Conservation (phyloP, 2,888 invertebrate genomes). For the Crioceris asparagi region DNA sequence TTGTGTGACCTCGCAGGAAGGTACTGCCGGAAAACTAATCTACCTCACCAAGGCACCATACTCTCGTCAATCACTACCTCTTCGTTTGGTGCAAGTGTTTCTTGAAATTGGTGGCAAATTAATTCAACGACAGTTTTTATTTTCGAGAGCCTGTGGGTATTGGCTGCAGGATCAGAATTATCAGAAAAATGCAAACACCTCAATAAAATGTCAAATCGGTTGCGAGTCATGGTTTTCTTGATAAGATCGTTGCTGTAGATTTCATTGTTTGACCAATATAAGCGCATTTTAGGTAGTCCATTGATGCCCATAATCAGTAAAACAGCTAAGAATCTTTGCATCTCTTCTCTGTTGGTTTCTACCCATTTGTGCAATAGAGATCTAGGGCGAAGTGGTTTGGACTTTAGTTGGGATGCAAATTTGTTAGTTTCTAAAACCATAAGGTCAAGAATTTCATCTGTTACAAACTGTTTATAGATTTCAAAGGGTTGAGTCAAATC, state of each 20-base stretch:
- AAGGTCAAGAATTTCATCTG: constrained; percentile 6
- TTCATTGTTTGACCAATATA: constrained; percentile 7
- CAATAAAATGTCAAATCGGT: constrained; percentile 7
- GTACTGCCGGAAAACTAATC: constrained; percentile 6
- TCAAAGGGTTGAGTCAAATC: constrained; percentile 2
- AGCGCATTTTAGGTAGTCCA: constrained; percentile 7
- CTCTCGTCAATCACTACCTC: constrained; percentile 8
- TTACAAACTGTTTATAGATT: constrained; percentile 3
- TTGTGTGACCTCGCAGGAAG: constrained; percentile 8
- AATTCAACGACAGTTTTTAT: constrained; percentile 6
- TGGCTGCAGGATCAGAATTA: constrained; percentile 5
- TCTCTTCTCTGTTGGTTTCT: constrained; percentile 6
- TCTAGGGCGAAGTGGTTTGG: constrained; percentile 5
- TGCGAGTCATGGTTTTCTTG: constrained; percentile 7
- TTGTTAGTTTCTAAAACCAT: constrained; percentile 5
- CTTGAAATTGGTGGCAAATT: constrained; percentile 6
- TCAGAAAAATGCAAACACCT: constrained; percentile 9
- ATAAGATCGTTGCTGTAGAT: constrained; percentile 3
- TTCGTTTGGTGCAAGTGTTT: constrained; percentile 5
- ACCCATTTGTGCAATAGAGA: constrained; percentile 4
- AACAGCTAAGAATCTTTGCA: constrained; percentile 3
- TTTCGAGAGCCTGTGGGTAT: constrained; percentile 4
- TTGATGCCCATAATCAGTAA: constrained; percentile 8
- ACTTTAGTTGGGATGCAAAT: constrained; percentile 2
- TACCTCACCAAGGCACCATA: constrained; percentile 10